A percentile compares a stretch with the other conserved stretches of the same genome.
phyloP scores from a whole-genome alignment of 2,113 vertebrate genomes.

The Jaculus jaculus region DNA sequence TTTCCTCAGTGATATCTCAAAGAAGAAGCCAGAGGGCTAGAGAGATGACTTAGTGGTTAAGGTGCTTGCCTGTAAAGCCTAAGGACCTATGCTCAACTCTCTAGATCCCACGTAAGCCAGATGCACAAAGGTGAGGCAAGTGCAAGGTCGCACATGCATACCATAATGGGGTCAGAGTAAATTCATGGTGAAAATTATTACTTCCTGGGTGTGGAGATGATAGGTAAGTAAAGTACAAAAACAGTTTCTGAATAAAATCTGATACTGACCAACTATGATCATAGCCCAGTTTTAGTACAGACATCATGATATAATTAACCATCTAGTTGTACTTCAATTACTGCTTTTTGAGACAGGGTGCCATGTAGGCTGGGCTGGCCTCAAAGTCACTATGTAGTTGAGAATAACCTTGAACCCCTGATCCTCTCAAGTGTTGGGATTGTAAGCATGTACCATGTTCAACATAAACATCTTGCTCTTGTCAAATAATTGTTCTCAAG shows the following conservation, averaged over 20 bases:
- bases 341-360: background rate
- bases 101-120: too few species aligned
- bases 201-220: background rate
- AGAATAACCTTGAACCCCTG: background rate
- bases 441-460: background rate
- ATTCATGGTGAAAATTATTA: constrained; percentile 30
- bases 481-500: background rate
- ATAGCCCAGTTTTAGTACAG: background rate
- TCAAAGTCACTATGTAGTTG: background rate
- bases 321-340: background rate
- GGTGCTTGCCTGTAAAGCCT: too few species aligned
- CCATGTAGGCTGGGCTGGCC: background rate
- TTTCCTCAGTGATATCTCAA: background rate
- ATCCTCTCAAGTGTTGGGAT: background rate
- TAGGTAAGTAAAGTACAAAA: background rate
- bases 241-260: background rate
- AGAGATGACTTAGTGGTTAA: background rate
- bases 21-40: background rate
- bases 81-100: too few species aligned
- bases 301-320: background rate
- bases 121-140: too few species aligned
- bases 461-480: background rate
- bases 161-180: background rate
- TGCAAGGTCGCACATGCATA: background rate
- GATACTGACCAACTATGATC: background rate